These are phyloP conservation scores for Microdon myrmicae DNA, from an alignment of 2,888 invertebrate species.

Conservation along the genomic window DNA sequence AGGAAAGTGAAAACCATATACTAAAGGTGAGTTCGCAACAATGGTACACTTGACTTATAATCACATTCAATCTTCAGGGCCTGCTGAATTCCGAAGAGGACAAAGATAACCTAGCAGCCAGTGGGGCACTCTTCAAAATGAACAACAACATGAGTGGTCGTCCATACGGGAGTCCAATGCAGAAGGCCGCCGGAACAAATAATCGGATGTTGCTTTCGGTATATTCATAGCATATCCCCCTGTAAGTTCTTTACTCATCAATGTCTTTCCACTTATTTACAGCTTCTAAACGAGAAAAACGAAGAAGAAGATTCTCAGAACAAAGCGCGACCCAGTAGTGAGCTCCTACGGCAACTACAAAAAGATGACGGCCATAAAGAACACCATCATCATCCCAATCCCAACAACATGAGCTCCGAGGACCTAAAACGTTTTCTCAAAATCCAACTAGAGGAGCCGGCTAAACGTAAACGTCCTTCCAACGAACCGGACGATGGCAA, in stretches of 20 bases:
- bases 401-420: conserved; percentile 63
- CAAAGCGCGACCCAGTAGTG: conserved; percentile 64
- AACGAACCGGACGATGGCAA: conserved; percentile 72
- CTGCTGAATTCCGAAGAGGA: conserved; percentile 63
- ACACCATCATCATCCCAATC: conserved; percentile 58
- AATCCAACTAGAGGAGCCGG: conserved; percentile 64
- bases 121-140: conserved; percentile 45
- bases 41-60: not conserved
- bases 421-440: conserved; percentile 65
- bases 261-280: conserved; percentile 48
- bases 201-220: conserved; percentile 77
- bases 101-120: conserved; percentile 57
- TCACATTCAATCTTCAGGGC: conserved; percentile 52
- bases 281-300: conserved; percentile 85
- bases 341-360: conserved; percentile 70
- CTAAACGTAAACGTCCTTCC: conserved; percentile 72
- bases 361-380: conserved; percentile 63
- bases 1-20: conserved; percentile 61
- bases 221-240: conserved; percentile 54
- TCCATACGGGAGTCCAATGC: conserved; percentile 52
- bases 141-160: conserved; percentile 21
- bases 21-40: conserved; percentile 55
- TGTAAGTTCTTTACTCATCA: conserved; percentile 31
- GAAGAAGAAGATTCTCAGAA: conserved; percentile 76
- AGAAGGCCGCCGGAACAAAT: conserved; percentile 65